Evolutionary conservation across 2,888 invertebrate genomes (phyloP).

Genomic region (Rhabditoides inermis): DNA sequence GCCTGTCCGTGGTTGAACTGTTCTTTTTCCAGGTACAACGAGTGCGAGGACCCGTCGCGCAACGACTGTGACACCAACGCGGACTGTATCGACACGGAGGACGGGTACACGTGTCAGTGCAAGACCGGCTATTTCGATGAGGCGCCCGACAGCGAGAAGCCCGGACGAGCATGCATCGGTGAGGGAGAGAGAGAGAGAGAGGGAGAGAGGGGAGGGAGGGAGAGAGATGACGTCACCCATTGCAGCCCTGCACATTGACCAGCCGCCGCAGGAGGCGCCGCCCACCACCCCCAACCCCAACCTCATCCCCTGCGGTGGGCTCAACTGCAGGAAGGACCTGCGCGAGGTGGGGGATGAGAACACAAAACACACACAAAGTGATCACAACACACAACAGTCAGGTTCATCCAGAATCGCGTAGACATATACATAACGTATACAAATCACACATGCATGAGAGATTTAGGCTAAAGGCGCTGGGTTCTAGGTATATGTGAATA

Average conservation of each 20-base stretch:
- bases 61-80: conserved; percentile 46
- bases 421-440: neutral
- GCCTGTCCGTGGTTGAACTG: too few species aligned
- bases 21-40: conserved; percentile 24
- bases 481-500: too few species aligned
- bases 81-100: conserved; percentile 47
- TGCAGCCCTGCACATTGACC: conserved; percentile 22
- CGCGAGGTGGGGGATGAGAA: conserved; percentile 16
- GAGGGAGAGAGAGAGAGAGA: conserved; percentile 4
- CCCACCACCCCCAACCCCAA: conserved; percentile 28
- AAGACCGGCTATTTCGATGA: conserved; percentile 42
- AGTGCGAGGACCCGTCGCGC: conserved; percentile 25
- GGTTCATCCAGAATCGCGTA: too few species aligned
- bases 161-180: conserved; percentile 42
- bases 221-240: neutral
- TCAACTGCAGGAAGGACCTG: conserved; percentile 22
- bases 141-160: conserved; percentile 25
- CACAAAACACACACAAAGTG: neutral
- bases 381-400: neutral
- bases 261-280: conserved; percentile 15
- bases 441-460: neutral
- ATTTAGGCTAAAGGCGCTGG: too few species aligned
- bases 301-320: conserved; percentile 28
- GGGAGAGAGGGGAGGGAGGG: neutral
- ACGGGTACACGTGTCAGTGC: conserved; percentile 43